Base-by-base conservation (phyloP, 2,797 vertebrate genomes). In the Sphenodon punctatus region DNA sequence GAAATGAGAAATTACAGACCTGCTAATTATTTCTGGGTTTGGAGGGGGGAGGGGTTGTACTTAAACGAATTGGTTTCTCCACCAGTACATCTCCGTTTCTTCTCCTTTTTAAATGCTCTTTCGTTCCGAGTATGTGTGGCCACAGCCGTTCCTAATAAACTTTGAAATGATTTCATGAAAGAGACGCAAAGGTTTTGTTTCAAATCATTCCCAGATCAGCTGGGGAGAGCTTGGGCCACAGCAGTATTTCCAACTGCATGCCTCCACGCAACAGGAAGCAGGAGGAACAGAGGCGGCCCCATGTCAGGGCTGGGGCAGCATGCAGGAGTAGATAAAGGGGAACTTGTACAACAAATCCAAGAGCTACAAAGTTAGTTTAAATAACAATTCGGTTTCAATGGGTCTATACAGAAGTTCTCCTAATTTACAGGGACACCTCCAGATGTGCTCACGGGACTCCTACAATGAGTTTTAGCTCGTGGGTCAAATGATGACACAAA, bases 131-230 rank as follows among this genome's bases (percentile, higher is more conserved):
- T 88, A 84, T 19, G 87, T 94, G 92, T 88, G 89, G 92, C 87
- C 66, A 65, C 94, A 96, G 95, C 94, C 92, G 94, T 90, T 96
- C 71, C 89, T 82, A 94, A 96, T 96, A 89, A 95, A 94, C 91
- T 88, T 49, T 32, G 71, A 90, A 93, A 92, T 81, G 91, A 89
- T 94, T 94, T 95, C 88, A 92, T 72, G 45, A 94, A 15, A 39
- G 84, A 89, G 88, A 80, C 38, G 30, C 77, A n/a, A 36, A 10
- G 93, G 87, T 90, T 93, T 92, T 85, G 87, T 93, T 95, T 93
- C 93, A 94, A 94, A 95, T 93, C 91, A 93, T 94, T 96, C 94
- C 93, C 95, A 93, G 93, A 90, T 90, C 82, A 83, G 90, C 85
- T 73, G 72, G 8, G 67, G 89, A 92, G 82, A 56, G 63, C 34